These are phyloP conservation scores for Piprites chloris DNA, from an alignment of 2,113 vertebrate species.

Conservation along the genomic window DNA sequence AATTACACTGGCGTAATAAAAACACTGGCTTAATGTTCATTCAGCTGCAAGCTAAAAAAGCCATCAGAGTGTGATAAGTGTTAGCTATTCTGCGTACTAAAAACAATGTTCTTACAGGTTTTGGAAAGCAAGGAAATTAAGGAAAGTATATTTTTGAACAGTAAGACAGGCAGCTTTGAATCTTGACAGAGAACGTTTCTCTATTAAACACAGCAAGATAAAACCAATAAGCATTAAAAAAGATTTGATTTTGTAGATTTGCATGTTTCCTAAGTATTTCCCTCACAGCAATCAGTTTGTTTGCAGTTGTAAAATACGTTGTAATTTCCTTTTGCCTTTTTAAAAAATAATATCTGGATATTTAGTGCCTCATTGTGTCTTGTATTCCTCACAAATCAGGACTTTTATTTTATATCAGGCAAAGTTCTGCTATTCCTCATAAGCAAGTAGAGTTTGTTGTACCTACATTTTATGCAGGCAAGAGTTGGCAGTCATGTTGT, in stretches of 20 bases:
- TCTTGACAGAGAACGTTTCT: background rate
- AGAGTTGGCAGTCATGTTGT: background rate
- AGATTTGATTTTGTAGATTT: background rate
- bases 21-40: background rate
- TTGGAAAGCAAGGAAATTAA: background rate
- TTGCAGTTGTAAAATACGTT: background rate
- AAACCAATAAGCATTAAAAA: background rate
- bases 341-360: background rate
- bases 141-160: background rate
- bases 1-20: background rate
- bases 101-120: background rate
- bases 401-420: background rate
- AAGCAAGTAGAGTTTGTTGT: background rate
- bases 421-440: background rate
- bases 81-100: background rate
- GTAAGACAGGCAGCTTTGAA: background rate
- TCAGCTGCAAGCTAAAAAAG: background rate
- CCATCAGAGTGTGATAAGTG: background rate
- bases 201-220: background rate
- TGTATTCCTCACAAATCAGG: background rate
- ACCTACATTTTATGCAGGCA: background rate
- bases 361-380: background rate
- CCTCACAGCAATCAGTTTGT: background rate
- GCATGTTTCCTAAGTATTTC: background rate
- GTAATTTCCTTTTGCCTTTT: background rate